Conservation (phyloP, 2,888 invertebrate species). For the Miltochrista miniata region DNA sequence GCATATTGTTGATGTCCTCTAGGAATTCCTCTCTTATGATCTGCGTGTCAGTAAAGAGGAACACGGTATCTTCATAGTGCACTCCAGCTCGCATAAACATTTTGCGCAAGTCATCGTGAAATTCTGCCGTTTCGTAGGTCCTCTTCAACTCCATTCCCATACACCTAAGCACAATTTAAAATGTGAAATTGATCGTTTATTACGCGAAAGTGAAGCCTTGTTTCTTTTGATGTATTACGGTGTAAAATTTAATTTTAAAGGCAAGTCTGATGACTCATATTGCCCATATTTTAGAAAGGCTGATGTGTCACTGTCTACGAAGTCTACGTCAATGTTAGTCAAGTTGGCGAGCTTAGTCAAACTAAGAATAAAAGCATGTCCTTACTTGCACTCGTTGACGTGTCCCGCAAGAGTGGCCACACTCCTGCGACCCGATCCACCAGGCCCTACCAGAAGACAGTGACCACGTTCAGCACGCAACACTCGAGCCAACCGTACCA, state of each 20-base stretch:
- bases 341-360: too few species aligned
- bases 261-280: too few species aligned
- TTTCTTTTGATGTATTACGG: too few species aligned
- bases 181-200: too few species aligned
- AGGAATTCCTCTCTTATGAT: constrained; percentile 95
- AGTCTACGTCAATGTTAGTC: too few species aligned
- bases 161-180: constrained; percentile 79
- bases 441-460: constrained; percentile 93
- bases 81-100: constrained; percentile 92
- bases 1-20: constrained; percentile 95
- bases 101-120: constrained; percentile 93
- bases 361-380: too few species aligned
- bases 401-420: constrained; percentile 93
- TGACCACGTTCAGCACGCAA: constrained; percentile 94
- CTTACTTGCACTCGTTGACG: constrained; percentile 91
- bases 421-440: constrained; percentile 96
- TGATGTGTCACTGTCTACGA: too few species aligned
- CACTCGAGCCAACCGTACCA: constrained; percentile 92
- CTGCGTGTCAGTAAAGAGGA: constrained; percentile 95
- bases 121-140: constrained; percentile 91
- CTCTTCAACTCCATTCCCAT: constrained; percentile 94
- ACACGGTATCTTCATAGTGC: constrained; percentile 89
- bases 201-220: too few species aligned
- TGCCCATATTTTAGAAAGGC: too few species aligned
- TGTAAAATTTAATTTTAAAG: too few species aligned